Conservation (phyloP, 2,888 invertebrate species). For the Mesoligia furuncula region DNA sequence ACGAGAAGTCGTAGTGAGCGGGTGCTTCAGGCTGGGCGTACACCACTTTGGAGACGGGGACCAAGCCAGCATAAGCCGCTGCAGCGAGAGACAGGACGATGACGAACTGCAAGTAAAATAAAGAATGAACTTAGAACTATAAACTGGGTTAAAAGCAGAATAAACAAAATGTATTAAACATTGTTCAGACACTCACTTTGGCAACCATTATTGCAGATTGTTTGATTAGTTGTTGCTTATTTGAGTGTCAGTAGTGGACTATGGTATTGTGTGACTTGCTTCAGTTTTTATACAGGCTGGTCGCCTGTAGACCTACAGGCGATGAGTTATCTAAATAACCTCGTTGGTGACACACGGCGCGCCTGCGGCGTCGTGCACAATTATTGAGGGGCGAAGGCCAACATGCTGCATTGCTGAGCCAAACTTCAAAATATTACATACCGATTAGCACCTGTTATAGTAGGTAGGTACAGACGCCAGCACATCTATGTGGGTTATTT, state of each 20-base stretch:
- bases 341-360: slow-evolving; percentile 40
- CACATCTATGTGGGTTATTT: no score
- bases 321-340: slow-evolving; percentile 3
- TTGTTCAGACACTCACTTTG: slow-evolving; percentile 73
- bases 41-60: slow-evolving; percentile 77
- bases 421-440: slow-evolving; percentile 19
- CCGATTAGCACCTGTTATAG: slow-evolving; percentile 26
- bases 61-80: slow-evolving; percentile 71
- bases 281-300: slow-evolving; percentile 80
- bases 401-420: slow-evolving; percentile 26
- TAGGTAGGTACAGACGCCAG: no score
- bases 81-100: slow-evolving; percentile 78
- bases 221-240: slow-evolving; percentile 71
- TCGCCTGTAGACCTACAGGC: slow-evolving; percentile 23
- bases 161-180: not conserved
- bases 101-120: slow-evolving; percentile 73
- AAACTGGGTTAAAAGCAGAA: not conserved
- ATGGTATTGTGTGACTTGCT: slow-evolving; percentile 70
- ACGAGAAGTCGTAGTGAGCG: slow-evolving; percentile 85
- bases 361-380: slow-evolving; percentile 42
- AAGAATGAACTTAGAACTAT: not conserved
- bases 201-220: slow-evolving; percentile 76
- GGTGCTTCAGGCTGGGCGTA: slow-evolving; percentile 82
- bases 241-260: slow-evolving; percentile 76
- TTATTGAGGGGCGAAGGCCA: slow-evolving; percentile 61